Conservation (phyloP, 2,797 vertebrate species). For the Chaetodon trifasciatus region DNA sequence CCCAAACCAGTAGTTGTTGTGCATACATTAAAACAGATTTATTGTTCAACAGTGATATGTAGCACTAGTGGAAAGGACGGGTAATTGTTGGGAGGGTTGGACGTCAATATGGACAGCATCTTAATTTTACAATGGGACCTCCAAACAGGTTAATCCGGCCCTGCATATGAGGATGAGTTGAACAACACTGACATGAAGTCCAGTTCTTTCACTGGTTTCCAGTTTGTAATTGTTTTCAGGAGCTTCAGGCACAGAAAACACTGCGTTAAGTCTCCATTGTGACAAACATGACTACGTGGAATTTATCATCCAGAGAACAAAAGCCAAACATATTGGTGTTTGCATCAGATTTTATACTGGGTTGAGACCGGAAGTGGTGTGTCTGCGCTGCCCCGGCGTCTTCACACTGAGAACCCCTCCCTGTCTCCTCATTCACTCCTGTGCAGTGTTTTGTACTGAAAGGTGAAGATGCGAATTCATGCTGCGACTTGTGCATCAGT, state of each 20-base stretch:
- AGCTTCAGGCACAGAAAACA: neutral
- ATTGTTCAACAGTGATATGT: neutral
- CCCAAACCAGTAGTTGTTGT: no score
- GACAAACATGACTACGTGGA: neutral
- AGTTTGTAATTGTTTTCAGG: neutral
- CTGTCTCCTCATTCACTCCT: slow-evolving; percentile 62
- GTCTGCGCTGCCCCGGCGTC: neutral
- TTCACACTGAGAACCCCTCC: slow-evolving; percentile 68
- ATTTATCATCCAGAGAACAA: neutral
- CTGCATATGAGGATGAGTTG: neutral
- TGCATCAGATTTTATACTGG: slow-evolving; percentile 30
- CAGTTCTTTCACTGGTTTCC: neutral
- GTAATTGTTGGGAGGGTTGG: neutral
- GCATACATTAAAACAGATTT: neutral
- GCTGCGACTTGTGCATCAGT: slow-evolving; percentile 33
- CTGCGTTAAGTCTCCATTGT: neutral
- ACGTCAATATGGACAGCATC: neutral
- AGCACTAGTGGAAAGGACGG: neutral
- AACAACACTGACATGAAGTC: no score
- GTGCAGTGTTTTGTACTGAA: slow-evolving; percentile 56
- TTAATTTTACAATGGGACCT: neutral
- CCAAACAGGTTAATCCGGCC: neutral
- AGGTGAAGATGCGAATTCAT: slow-evolving; percentile 59
- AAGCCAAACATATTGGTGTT: neutral
- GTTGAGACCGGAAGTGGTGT: slow-evolving; percentile 26